Conservation (phyloP, 2,888 invertebrate genomes). For the Zonitis immaculata region DNA sequence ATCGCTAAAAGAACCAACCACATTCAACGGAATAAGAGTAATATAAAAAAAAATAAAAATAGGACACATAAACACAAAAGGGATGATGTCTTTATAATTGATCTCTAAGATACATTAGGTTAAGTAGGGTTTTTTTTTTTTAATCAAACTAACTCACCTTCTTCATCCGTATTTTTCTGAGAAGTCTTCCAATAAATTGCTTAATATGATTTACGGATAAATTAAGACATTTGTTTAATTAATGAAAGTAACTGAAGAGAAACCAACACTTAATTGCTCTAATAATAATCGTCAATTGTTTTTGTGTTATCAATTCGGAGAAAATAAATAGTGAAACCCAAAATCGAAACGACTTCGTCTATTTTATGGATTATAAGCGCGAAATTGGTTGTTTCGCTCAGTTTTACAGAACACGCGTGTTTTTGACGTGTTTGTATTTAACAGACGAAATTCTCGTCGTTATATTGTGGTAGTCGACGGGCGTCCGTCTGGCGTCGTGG, state of each 20-base stretch:
- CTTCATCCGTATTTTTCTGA: conserved; percentile 9
- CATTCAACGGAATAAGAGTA: neutral
- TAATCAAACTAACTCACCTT: conserved; percentile 9
- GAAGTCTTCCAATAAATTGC: neutral
- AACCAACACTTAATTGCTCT: too few relatives aligned
- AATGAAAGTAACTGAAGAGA: too few relatives aligned
- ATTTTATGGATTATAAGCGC: neutral
- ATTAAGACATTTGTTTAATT: too few relatives aligned
- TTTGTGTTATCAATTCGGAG: too few relatives aligned
- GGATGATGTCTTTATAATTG: neutral
- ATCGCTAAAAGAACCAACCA: conserved; percentile 3
- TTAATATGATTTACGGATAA: too few relatives aligned
- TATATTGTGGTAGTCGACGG: conserved; percentile 7
- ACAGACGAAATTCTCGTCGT: conserved; percentile 8
- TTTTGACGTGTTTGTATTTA: conserved; percentile 7
- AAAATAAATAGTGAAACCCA: neutral
- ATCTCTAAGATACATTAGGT: neutral
- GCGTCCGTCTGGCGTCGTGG: conserved; percentile 9
- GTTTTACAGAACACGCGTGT: conserved; percentile 1
- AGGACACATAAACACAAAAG: neutral
- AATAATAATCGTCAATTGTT: too few relatives aligned
- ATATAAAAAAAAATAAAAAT: neutral
- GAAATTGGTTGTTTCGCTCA: neutral
- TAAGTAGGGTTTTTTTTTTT: neutral
- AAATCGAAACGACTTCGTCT: neutral